Evolutionary conservation across 2,113 vertebrate species (phyloP).

Genomic region (Cyrtonyx montezumae): DNA sequence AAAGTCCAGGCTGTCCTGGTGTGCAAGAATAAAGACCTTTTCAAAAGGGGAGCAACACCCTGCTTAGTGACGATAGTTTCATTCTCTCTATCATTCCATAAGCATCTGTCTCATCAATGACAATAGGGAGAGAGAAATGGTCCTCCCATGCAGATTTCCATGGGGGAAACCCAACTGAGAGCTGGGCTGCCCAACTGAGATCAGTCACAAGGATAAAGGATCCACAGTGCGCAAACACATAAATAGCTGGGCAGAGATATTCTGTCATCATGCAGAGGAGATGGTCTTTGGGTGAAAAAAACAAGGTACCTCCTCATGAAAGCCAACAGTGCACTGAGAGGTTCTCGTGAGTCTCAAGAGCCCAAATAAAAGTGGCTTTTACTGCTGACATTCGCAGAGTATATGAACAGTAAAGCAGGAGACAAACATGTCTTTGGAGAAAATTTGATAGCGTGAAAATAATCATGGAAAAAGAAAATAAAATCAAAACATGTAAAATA

Average conservation of each 20-base stretch:
- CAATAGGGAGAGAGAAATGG: neutral
- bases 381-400: neutral
- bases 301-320: neutral
- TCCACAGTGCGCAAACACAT: neutral
- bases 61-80: neutral
- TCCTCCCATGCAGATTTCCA: neutral
- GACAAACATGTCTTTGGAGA: neutral
- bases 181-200: neutral
- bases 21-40: neutral
- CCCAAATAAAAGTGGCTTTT: neutral
- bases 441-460: neutral
- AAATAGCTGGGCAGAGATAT: neutral
- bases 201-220: neutral
- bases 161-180: neutral
- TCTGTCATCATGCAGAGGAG: neutral
- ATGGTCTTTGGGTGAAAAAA: neutral
- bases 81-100: neutral
- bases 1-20: neutral
- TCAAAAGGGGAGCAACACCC: neutral
- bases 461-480: neutral
- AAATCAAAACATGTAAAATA: neutral
- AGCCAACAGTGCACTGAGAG: accelerated
- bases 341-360: neutral
- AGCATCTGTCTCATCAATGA: neutral
- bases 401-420: neutral